Evolutionary conservation across 1,140 invertebrate species (phyloP).

Genomic region (Pseudomyrmex gracilis): DNA sequence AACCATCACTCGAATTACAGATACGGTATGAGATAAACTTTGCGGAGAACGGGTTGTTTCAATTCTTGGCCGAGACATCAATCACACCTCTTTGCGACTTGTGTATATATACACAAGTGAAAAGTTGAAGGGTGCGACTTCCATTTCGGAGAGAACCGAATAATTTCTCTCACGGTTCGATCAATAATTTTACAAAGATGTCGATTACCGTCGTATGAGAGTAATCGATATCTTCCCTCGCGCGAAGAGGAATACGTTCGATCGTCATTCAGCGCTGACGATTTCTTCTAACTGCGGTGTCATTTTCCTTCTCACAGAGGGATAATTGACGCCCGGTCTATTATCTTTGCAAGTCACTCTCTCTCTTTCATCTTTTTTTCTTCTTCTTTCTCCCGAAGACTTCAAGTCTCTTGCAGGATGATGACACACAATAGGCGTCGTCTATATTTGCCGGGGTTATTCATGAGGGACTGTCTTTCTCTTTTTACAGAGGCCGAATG

Average conservation of each 20-base stretch:
- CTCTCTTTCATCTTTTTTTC: neutral
- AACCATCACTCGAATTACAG: conserved; percentile 41
- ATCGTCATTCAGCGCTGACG: conserved; percentile 56
- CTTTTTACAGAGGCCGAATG: conserved; percentile 83
- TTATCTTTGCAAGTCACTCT: conserved; percentile 63
- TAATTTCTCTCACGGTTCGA: neutral
- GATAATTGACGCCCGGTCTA: conserved; percentile 57
- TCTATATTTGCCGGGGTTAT: conserved; percentile 44
- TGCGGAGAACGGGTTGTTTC: conserved; percentile 27
- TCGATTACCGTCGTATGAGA: conserved; percentile 10
- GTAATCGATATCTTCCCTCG: conserved; percentile 39
- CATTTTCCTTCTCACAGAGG: conserved; percentile 19
- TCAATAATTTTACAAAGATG: too few species aligned
- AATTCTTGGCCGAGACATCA: conserved; percentile 15
- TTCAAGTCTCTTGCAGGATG: conserved; percentile 51
- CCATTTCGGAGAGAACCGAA: neutral
- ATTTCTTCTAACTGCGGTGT: conserved; percentile 22
- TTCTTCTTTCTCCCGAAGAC: neutral
- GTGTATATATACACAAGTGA: neutral
- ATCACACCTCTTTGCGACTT: conserved; percentile 23
- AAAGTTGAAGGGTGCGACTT: conserved; percentile 17
- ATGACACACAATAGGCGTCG: conserved; percentile 41
- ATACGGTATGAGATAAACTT: conserved; percentile 41
- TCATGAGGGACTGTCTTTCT: conserved; percentile 56
- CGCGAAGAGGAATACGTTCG: neutral